Evolutionary conservation across 1,140 invertebrate species (phyloP).

Genomic region (Formica exsecta): DNA sequence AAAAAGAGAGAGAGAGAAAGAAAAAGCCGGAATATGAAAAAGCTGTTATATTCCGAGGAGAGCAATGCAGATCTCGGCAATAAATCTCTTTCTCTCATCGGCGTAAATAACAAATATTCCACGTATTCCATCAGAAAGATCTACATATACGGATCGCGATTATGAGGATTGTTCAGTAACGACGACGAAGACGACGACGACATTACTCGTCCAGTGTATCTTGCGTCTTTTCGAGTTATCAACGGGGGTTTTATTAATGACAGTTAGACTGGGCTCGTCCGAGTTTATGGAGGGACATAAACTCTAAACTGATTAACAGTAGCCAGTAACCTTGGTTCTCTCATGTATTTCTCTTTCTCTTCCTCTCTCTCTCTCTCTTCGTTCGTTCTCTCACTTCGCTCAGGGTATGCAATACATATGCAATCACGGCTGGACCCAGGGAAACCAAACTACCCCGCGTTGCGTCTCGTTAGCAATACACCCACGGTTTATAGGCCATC

Average conservation of each 20-base stretch:
- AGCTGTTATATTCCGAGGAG: slow-evolving; percentile 54
- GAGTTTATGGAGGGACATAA: slow-evolving; percentile 86
- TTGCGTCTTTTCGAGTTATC: slow-evolving; percentile 87
- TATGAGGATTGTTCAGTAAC: not conserved
- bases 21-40: slow-evolving; percentile 63
- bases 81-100: slow-evolving; percentile 63
- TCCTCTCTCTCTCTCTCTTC: slow-evolving; percentile 36
- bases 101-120: slow-evolving; percentile 54
- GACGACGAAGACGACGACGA: slow-evolving; percentile 20
- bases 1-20: too few species aligned
- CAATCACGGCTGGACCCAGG: slow-evolving; percentile 76
- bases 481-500: slow-evolving; percentile 86
- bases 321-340: slow-evolving; percentile 79
- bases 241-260: slow-evolving; percentile 86
- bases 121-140: slow-evolving; percentile 21
- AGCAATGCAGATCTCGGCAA: slow-evolving; percentile 54
- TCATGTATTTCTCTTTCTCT: slow-evolving; percentile 46
- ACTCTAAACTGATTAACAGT: slow-evolving; percentile 88
- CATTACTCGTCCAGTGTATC: slow-evolving; percentile 76
- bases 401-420: slow-evolving; percentile 84
- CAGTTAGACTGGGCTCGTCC: slow-evolving; percentile 82
- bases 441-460: slow-evolving; percentile 82
- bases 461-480: slow-evolving; percentile 85
- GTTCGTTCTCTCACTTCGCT: slow-evolving; percentile 38
- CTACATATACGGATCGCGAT: slow-evolving; percentile 20